Evolutionary conservation across 2,113 vertebrate genomes (phyloP), one percentile per base, ranked within the genome.

Genomic region (Toxostoma redivivum): DNA sequence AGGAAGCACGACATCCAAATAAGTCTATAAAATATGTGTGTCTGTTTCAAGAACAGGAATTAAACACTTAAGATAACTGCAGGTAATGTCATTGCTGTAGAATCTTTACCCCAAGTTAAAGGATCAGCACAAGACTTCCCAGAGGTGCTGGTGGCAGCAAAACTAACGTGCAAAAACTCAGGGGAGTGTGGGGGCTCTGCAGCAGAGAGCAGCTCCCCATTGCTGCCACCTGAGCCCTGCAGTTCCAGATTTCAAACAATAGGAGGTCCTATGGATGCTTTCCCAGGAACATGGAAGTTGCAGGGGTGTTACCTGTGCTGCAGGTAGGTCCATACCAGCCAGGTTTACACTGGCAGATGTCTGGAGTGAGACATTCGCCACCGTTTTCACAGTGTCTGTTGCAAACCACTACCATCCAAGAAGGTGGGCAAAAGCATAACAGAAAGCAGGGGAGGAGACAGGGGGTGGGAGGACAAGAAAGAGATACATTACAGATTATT

Each of bases 351-450:
- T 98, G 96, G 90, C 98, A 99, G 80, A 97, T 97, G 56, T 99
- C 99, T 47, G 99, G 99, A 76, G 97, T 96, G 53, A 99, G 93
- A 77, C 99, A 99, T 83, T 98, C 64, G 0, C 99, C 99, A 61
- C 99, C 99, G 17, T 99, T 99, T 94, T 99, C 99, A 97, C 99
- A 99, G 94, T 99, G 98, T 42, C 98, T 98, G 96, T 97, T 99
- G 97, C 99, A 99, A 96, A 99, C 98, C 99, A 99, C 99, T 99
- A 56, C 56, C 58, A 64, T 22, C 60, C 20, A 73, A 64, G 57
- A 88, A 44, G 64, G 47, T 40, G 33, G 33, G 24, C 35, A 62
- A 80, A 90, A 51, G 38, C 47, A 62, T 62, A 47, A 4, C 5
- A 65, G 30, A 28, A 38, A 24, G 30, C 3, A 8, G 4, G 7